Percentiles rank a stretch among this genome's conserved stretches.
phyloP scores from a whole-genome alignment of 2,113 vertebrate genomes.

The Phyllostomus hastatus region DNA sequence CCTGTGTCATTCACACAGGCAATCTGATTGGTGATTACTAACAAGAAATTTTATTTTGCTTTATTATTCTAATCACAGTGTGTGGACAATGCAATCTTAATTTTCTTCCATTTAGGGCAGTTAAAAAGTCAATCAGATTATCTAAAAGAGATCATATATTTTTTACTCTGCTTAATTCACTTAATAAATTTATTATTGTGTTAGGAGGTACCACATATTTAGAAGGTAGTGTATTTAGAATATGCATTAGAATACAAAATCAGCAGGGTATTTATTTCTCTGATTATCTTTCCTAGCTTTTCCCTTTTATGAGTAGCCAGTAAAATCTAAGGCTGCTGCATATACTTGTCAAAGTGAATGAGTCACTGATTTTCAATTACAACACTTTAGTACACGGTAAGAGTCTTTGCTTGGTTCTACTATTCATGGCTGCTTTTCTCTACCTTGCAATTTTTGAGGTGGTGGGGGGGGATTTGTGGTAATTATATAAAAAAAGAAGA shows the following conservation, averaged over 20 bases:
- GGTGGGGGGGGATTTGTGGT: not conserved
- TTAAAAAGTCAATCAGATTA: not conserved
- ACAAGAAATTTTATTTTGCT: slow-evolving; percentile 58
- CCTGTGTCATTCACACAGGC: slow-evolving; percentile 16
- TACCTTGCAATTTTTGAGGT: not conserved
- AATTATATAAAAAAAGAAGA: not conserved
- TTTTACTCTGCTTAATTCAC: not conserved
- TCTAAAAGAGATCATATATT: not conserved
- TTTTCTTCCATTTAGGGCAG: not conserved
- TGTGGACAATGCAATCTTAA: not conserved
- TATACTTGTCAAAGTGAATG: not conserved
- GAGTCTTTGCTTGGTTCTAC: not conserved
- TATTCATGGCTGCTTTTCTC: not conserved
- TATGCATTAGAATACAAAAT: not conserved
- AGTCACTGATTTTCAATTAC: not conserved
- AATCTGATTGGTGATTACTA: slow-evolving; percentile 61
- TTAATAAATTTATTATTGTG: not conserved
- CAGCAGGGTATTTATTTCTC: not conserved
- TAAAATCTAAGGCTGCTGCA: not conserved
- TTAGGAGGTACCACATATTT: not conserved
- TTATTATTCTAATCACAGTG: slow-evolving; percentile 7
- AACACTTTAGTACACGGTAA: not conserved
- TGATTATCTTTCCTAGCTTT: not conserved
- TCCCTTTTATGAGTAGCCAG: not conserved
- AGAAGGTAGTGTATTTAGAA: not conserved